Evolutionary conservation across 2,113 vertebrate species (phyloP).

Genomic region (Peromyscus californicus): DNA sequence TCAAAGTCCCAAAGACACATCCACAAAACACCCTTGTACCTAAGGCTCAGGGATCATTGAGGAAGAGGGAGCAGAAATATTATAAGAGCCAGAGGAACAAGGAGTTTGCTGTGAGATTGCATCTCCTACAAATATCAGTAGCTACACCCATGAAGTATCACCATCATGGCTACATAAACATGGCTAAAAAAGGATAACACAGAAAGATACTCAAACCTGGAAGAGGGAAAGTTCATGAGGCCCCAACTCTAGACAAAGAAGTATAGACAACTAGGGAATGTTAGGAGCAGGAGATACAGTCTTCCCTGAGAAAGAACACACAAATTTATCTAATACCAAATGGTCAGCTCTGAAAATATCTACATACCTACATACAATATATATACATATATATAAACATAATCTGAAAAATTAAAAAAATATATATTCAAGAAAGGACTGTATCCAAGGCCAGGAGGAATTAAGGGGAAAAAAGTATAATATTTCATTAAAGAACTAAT

Average conservation of each 20-base stretch:
- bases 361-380: neutral
- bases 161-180: neutral
- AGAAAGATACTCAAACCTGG: neutral
- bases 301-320: neutral
- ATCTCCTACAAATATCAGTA: neutral
- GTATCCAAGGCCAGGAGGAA: neutral
- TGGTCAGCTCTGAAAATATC: neutral
- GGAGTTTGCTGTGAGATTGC: neutral
- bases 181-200: neutral
- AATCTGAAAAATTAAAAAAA: neutral
- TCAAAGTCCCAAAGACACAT: neutral
- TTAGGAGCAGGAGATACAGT: neutral
- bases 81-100: neutral
- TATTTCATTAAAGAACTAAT: neutral
- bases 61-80: neutral
- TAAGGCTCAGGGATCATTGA: neutral
- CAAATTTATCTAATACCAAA: neutral
- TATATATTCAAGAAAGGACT: neutral
- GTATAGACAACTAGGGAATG: neutral
- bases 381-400: neutral
- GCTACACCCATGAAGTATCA: neutral
- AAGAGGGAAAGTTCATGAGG: neutral
- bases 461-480: neutral
- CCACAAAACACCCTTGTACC: neutral
- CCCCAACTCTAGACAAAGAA: neutral